Base-by-base conservation (phyloP, 2,113 vertebrate genomes). In the Lepisosteus oculatus region DNA sequence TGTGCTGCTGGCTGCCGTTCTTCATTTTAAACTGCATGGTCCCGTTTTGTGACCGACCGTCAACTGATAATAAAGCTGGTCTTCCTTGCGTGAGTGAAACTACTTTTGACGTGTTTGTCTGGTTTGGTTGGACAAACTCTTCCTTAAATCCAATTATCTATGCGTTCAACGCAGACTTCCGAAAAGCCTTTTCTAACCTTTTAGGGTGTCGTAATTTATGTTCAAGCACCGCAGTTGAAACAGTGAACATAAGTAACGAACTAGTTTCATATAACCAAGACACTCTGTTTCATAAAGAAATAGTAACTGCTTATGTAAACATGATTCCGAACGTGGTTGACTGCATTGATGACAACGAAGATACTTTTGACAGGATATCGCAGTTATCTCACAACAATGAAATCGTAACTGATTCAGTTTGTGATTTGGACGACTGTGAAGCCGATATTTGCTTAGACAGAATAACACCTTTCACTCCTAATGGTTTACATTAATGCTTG, bases 61-160 rank as follows among this genome's bases (percentile, higher is more conserved):
- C 87, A 7, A 76, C 83, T 0, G 89, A 90, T 75, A 79, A 79
- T 7, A 61, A 79, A 0, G 85, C 91, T 5, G 91, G 93, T 47
- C 88, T 95, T 68, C 93, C 93, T 6, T 98, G 97, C 3, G 95
- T 99, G 78, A 96, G 96, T 68, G 95, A 98, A 85, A 96, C 95
- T 59, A 96, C 95, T 3, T 99, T 99, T 68, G 90, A 98, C 68
- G 85, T 98, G 43, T 99, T 99, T 0, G 95, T 98, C 76, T 99
- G 96, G 97, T 96, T 97, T 77, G 95, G 96, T 45, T 99, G 97
- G 97, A 93, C 95, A 68, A 98, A 98, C 86, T 99, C 96, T 2
- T 94, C 95, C 0, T 90, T 99, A 66, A 99, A 98, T 81, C 97
- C 97, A 51, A 81, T 98, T 73, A 95, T 98, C 75, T 99, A 98